phyloP scores from a whole-genome alignment of 2,113 vertebrate species.

The Hyaena hyaena region DNA sequence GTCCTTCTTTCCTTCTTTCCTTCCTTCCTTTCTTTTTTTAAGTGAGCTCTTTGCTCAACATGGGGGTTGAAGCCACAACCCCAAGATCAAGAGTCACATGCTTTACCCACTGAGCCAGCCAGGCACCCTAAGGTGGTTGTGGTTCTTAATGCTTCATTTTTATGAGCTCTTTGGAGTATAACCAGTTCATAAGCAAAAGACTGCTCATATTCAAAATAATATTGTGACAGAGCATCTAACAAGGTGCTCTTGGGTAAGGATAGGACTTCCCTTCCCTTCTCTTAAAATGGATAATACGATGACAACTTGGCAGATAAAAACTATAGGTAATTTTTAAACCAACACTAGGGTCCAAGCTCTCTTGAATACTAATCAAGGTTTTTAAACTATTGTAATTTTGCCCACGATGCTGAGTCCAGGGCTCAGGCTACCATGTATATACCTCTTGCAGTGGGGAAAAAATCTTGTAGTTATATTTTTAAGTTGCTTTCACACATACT shows the following conservation, averaged over 20 bases:
- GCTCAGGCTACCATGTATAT: background rate
- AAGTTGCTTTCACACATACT: background rate
- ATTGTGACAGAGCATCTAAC: background rate
- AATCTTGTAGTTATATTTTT: background rate
- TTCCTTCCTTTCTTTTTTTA: too few species aligned
- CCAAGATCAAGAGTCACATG: background rate
- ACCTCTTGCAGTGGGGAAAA: background rate
- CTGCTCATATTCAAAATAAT: background rate
- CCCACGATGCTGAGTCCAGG: background rate
- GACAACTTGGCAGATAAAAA: background rate
- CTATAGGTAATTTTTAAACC: background rate
- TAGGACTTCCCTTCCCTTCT: background rate
- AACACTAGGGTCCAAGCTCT: background rate
- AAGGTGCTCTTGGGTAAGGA: background rate
- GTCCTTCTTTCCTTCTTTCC: too few species aligned
- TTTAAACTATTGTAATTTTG: conserved; percentile 42
- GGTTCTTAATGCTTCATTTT: background rate
- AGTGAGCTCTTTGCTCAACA: background rate
- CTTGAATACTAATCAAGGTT: background rate
- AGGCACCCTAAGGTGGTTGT: too few species aligned
- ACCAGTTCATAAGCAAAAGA: background rate
- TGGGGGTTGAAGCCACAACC: background rate
- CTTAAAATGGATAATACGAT: conserved; percentile 17
- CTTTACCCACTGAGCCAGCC: background rate
- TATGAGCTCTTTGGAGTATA: background rate